Evolutionary conservation across 2,797 vertebrate species (phyloP).

Genomic region (Silurus lanzhouensis): DNA sequence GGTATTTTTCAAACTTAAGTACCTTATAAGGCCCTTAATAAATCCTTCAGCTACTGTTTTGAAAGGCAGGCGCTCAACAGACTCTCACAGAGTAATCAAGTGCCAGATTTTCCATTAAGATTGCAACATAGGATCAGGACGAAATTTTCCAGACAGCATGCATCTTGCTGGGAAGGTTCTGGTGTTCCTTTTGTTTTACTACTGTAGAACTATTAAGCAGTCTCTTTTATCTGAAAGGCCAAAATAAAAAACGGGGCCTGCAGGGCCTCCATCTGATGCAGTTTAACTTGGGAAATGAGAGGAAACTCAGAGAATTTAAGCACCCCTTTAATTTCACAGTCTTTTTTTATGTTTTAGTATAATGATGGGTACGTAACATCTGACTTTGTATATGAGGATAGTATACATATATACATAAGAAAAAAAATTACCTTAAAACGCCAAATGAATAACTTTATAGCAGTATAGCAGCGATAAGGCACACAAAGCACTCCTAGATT

Average conservation of each 20-base stretch:
- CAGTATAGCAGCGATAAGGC: too few relatives aligned
- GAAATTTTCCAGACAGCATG: slow-evolving; percentile 20
- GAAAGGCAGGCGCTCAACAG: not conserved
- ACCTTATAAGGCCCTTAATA: not conserved
- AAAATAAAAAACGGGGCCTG: not conserved
- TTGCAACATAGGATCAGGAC: not conserved
- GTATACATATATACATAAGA: not conserved
- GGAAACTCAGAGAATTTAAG: not conserved
- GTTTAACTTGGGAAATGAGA: not conserved
- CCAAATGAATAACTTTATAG: too few relatives aligned
- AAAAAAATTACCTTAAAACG: too few relatives aligned
- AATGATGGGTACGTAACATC: not conserved
- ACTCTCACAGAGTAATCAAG: slow-evolving; percentile 20
- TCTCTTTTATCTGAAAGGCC: not conserved
- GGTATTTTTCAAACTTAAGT: not conserved
- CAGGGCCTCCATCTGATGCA: not conserved
- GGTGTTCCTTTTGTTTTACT: slow-evolving; percentile 13
- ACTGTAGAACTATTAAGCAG: not conserved
- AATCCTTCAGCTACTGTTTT: slow-evolving; percentile 27
- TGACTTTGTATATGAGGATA: not conserved
- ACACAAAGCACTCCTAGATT: too few relatives aligned
- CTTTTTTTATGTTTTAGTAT: not conserved
- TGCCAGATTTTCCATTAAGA: slow-evolving; percentile 32
- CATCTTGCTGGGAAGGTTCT: not conserved
- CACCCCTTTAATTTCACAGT: not conserved